phyloP scores from a whole-genome alignment of 2,888 invertebrate species.

The Trichopoda pennipes region DNA sequence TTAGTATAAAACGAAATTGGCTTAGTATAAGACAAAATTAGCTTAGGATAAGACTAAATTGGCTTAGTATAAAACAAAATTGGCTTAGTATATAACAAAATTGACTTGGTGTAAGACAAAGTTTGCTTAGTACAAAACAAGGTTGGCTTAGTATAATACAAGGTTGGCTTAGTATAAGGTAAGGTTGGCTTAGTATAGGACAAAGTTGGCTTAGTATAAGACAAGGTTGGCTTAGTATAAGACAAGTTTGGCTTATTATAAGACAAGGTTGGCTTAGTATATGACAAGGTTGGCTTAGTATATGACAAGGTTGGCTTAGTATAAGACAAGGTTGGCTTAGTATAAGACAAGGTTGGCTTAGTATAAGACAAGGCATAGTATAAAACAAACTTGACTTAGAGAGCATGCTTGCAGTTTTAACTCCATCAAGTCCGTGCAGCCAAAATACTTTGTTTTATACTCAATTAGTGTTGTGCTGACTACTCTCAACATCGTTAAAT shows the following conservation, averaged over 20 bases:
- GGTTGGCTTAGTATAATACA: background rate
- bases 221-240: background rate
- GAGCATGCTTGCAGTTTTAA: background rate
- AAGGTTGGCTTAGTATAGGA: background rate
- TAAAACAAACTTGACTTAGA: no score
- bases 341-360: no score
- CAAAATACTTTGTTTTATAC: background rate
- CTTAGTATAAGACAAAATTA: no score
- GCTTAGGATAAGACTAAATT: background rate
- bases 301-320: background rate
- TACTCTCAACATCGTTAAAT: conserved; percentile 49
- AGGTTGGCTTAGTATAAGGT: no score
- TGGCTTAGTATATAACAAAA: background rate
- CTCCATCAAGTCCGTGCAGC: background rate
- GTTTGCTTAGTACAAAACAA: no score
- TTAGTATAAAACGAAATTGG: background rate
- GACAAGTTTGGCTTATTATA: no score
- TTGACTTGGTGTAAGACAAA: background rate
- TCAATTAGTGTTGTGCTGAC: conserved; percentile 9
- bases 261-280: no score
- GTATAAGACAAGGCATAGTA: no score
- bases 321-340: no score
- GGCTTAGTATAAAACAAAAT: background rate
- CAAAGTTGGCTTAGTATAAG: background rate
- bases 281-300: no score